A percentile compares a stretch with the other conserved stretches of the same genome.
phyloP scores from a whole-genome alignment of 2,888 invertebrate species.

The Drosophila melanosoma region DNA sequence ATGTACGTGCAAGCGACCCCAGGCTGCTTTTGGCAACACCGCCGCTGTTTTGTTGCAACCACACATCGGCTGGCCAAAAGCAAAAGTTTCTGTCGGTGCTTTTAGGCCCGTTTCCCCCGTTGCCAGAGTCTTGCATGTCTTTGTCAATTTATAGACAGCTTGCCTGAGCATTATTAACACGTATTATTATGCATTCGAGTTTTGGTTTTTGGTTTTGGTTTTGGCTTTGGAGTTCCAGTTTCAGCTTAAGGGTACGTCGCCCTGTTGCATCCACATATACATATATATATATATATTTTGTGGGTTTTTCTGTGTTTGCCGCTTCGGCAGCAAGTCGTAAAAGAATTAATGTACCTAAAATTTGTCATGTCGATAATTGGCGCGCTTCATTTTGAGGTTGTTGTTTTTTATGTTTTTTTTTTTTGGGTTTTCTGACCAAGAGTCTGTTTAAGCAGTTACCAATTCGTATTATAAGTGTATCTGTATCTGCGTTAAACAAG shows the following conservation, averaged over 20 bases:
- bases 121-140: slow-evolving; percentile 76
- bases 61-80: slow-evolving; percentile 6
- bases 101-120: slow-evolving; percentile 11
- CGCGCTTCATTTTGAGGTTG: slow-evolving; percentile 73
- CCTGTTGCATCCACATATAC: slow-evolving; percentile 22
- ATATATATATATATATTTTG: slow-evolving; percentile 38
- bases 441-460: slow-evolving; percentile 34
- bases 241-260: slow-evolving; percentile 43
- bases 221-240: slow-evolving; percentile 20
- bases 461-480: slow-evolving; percentile 29
- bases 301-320: slow-evolving; percentile 54
- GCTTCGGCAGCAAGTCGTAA: slow-evolving; percentile 30
- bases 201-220: slow-evolving; percentile 18
- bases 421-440: slow-evolving; percentile 35
- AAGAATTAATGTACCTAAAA: slow-evolving; percentile 61
- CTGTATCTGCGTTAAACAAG: slow-evolving; percentile 64
- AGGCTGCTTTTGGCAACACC: slow-evolving; percentile 68
- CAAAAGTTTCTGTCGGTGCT: slow-evolving; percentile 28
- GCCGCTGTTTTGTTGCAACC: slow-evolving; percentile 29
- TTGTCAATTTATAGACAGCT: slow-evolving; percentile 82
- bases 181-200: slow-evolving; percentile 76
- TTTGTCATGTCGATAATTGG: slow-evolving; percentile 83
- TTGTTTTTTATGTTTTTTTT: slow-evolving; percentile 45
- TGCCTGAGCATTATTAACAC: slow-evolving; percentile 82
- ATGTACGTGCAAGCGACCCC: slow-evolving; percentile 52